These are phyloP conservation scores for Oreotragus oreotragus DNA, from an alignment of 2,113 vertebrate genomes.

Conservation along the genomic window DNA sequence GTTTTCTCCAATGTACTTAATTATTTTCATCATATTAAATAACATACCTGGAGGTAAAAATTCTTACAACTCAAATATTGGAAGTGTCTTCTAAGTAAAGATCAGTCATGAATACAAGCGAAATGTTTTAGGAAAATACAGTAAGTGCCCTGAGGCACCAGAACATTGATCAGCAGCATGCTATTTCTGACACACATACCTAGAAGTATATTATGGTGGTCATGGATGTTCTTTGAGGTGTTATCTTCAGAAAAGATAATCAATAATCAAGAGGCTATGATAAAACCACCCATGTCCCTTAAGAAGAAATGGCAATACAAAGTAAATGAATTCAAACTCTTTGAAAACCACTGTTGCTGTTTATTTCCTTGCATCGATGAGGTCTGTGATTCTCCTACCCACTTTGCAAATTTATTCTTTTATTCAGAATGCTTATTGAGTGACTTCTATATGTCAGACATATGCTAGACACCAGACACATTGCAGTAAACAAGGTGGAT, in stretches of 20 bases:
- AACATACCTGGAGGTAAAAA: background rate
- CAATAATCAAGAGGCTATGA: background rate
- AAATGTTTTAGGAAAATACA: background rate
- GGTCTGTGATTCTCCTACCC: background rate
- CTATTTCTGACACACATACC: background rate
- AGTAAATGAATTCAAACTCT: background rate
- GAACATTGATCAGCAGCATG: background rate
- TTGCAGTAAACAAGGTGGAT: background rate
- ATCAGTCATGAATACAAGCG: background rate
- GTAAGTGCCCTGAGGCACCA: background rate
- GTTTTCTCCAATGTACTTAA: background rate
- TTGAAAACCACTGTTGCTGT: background rate
- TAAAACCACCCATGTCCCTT: background rate
- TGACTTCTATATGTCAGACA: background rate
- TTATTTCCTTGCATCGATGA: background rate
- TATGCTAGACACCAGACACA: background rate
- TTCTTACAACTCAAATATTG: background rate
- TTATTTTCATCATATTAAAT: constrained; percentile 19
- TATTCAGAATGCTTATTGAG: background rate
- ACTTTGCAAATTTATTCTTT: background rate
- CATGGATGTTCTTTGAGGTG: background rate
- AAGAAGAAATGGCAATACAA: background rate
- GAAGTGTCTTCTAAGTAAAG: background rate
- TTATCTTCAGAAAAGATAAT: background rate
- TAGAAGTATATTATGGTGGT: background rate